Evolutionary conservation across 2,888 invertebrate genomes (phyloP).

Genomic region (Sicus ferrugineus): DNA sequence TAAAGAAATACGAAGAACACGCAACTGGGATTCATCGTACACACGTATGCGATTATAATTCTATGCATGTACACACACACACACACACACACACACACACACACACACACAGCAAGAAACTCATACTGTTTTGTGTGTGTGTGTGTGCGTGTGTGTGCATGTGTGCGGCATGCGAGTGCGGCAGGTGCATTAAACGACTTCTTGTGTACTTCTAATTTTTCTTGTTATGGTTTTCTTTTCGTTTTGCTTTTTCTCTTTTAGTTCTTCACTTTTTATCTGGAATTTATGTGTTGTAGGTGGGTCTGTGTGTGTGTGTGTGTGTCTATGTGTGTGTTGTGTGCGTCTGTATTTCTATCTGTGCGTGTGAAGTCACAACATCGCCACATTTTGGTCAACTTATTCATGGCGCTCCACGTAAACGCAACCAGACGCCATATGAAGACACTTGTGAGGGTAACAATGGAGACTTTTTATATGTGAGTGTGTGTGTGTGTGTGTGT

Average conservation of each 20-base stretch:
- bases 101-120: background rate
- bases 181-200: constrained; percentile 28
- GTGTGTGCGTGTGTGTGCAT: background rate
- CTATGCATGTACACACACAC: too few relatives aligned
- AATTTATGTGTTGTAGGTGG: background rate
- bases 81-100: too few relatives aligned
- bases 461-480: too few relatives aligned
- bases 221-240: background rate
- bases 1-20: too few relatives aligned
- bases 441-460: too few relatives aligned
- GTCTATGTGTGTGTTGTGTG: background rate
- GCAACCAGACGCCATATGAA: background rate
- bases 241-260: background rate
- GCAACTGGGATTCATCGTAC: too few relatives aligned
- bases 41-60: too few relatives aligned
- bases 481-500: too few relatives aligned
- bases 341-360: background rate
- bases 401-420: constrained; percentile 14
- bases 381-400: constrained; percentile 26
- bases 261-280: background rate
- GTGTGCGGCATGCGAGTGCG: background rate
- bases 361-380: constrained; percentile 10
- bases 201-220: background rate
- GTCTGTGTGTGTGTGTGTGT: background rate
- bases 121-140: background rate